Evolutionary conservation across 2,797 vertebrate species (phyloP).

Genomic region (Gymnoscopelus microlampas): DNA sequence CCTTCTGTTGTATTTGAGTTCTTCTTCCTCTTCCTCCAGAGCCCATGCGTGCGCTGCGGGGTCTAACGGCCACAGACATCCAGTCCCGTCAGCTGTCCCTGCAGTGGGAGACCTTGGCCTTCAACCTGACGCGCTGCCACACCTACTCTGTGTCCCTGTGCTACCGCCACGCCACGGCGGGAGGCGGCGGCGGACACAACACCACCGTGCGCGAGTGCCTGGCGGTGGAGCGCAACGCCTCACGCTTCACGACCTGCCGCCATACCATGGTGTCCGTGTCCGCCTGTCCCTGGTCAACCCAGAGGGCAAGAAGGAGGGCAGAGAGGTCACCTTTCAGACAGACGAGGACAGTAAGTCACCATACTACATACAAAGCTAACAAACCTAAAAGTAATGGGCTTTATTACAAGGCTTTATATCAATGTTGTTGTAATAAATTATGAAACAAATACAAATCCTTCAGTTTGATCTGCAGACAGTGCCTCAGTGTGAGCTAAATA

Average conservation of each 20-base stretch:
- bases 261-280: slow-evolving; percentile 89
- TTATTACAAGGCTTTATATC: neutral
- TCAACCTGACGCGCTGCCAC: slow-evolving; percentile 97
- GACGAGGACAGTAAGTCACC: slow-evolving; percentile 94
- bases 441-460: too few species aligned
- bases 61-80: slow-evolving; percentile 88
- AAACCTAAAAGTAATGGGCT: neutral
- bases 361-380: slow-evolving; percentile 11
- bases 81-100: slow-evolving; percentile 92
- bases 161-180: slow-evolving; percentile 88
- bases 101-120: slow-evolving; percentile 95
- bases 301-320: slow-evolving; percentile 95
- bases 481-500: too few species aligned
- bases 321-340: slow-evolving; percentile 94
- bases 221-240: slow-evolving; percentile 87
- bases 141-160: slow-evolving; percentile 93
- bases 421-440: too few species aligned
- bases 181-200: slow-evolving; percentile 85
- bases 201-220: slow-evolving; percentile 92
- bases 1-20: too few species aligned
- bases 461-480: too few species aligned
- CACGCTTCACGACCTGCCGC: slow-evolving; percentile 92
- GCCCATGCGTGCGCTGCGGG: slow-evolving; percentile 92
- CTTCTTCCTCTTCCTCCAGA: slow-evolving; percentile 73
- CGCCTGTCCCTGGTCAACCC: slow-evolving; percentile 92